A percentile compares a stretch with the other conserved stretches of the same genome.
phyloP scores from a whole-genome alignment of 2,797 vertebrate genomes.

The Crenuchus spilurus region DNA sequence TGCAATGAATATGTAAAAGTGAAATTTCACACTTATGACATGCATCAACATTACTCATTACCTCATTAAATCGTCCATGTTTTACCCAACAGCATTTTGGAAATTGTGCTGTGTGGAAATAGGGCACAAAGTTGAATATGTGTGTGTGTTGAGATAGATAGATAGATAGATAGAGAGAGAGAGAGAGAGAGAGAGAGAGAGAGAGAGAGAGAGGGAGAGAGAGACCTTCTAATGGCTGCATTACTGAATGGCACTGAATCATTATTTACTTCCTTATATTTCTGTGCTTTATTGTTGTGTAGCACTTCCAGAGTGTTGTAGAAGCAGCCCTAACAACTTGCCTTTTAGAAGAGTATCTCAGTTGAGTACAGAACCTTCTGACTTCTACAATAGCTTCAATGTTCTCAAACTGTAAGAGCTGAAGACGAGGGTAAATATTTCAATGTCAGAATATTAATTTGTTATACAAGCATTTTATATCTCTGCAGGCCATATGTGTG shows the following conservation, averaged over 20 bases:
- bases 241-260: background rate
- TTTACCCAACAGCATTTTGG: background rate
- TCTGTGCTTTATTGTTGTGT: background rate
- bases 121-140: background rate
- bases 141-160: no score
- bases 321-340: background rate
- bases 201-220: background rate
- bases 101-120: background rate
- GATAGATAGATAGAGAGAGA: no score
- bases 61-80: background rate
- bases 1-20: background rate
- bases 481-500: background rate
- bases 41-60: background rate
- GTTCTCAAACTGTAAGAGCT: background rate
- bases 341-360: background rate
- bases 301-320: background rate
- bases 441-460: background rate
- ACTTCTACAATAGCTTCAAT: background rate
- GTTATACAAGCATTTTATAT: background rate
- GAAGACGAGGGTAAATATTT: background rate
- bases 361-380: background rate
- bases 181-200: no score
- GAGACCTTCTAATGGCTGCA: background rate
- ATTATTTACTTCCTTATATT: background rate
- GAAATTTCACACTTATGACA: background rate